Conservation (phyloP, 2,113 vertebrate species). For the Poeciliopsis prolifica region DNA sequence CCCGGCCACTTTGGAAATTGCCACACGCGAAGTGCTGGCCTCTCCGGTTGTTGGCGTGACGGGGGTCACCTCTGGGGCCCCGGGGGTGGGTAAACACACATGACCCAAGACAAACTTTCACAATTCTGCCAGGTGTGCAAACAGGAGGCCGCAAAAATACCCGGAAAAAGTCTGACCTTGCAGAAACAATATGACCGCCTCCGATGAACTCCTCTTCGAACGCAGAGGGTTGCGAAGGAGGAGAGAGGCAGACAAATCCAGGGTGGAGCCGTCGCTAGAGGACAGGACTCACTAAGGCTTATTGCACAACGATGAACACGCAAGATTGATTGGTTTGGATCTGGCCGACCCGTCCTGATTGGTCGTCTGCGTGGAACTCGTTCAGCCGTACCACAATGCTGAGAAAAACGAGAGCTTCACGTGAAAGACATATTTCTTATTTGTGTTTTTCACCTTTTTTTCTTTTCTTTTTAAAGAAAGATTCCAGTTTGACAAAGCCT, state of each 20-base stretch:
- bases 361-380: constrained; percentile 17
- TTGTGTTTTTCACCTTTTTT: constrained; percentile 14
- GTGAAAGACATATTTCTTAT: constrained; percentile 26
- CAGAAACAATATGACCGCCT: constrained; percentile 71
- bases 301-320: constrained; percentile 18
- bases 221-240: constrained; percentile 1
- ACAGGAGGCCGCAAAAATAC: constrained; percentile 73
- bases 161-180: constrained; percentile 69
- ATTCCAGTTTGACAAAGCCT: constrained; percentile 34
- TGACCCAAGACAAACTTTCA: constrained; percentile 81
- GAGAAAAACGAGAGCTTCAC: constrained; percentile 28
- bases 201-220: constrained; percentile 57
- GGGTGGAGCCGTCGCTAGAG: constrained; percentile 17
- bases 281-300: constrained; percentile 17
- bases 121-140: constrained; percentile 79
- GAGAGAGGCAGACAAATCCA: constrained; percentile 12
- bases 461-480: constrained; percentile 13
- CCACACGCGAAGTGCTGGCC: constrained; percentile 70
- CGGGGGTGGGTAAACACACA: constrained; percentile 73
- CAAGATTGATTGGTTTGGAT: constrained; percentile 39
- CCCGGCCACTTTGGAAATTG: constrained; percentile 73
- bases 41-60: constrained; percentile 63
- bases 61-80: constrained; percentile 78
- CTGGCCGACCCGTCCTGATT: constrained; percentile 54
- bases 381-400: constrained; percentile 51